Evolutionary conservation across 1,140 invertebrate species (phyloP).

Genomic region (Drosophila sucinea): DNA sequence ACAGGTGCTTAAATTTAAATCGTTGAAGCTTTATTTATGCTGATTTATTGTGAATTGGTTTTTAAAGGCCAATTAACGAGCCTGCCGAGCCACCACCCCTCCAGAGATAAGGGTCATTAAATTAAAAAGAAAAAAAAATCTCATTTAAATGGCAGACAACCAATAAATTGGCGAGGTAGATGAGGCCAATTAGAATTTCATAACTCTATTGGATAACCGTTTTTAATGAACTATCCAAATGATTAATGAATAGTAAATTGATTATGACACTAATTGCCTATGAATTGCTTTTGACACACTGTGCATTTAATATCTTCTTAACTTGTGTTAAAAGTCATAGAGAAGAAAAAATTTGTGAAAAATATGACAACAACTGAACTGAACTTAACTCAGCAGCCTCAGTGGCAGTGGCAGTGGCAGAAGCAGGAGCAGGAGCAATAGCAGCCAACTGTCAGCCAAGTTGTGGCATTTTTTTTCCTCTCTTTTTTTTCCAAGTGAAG

Average conservation of each 20-base stretch:
- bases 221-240: constrained; percentile 2
- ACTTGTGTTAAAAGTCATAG: constrained; percentile 32
- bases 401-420: not conserved
- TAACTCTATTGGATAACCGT: too few species aligned
- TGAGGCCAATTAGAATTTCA: too few species aligned
- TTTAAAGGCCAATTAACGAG: too few species aligned
- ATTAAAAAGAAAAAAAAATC: too few species aligned
- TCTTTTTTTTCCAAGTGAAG: constrained; percentile 50
- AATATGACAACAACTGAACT: constrained; percentile 70
- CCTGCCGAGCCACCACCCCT: too few species aligned
- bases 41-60: too few species aligned
- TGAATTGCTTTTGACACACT: constrained; percentile 11
- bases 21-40: too few species aligned
- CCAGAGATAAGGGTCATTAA: too few species aligned
- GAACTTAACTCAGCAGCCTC: constrained; percentile 31
- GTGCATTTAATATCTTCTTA: constrained; percentile 26
- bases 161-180: too few species aligned
- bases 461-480: constrained; percentile 53
- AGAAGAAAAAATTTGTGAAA: constrained; percentile 42
- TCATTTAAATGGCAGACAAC: too few species aligned
- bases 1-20: too few species aligned
- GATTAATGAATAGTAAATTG: constrained; percentile 10
- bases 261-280: constrained; percentile 15
- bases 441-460: constrained; percentile 48
- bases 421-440: constrained; percentile 4